phyloP scores from a whole-genome alignment of 2,888 invertebrate genomes.

The Pristionchus mayeri region DNA sequence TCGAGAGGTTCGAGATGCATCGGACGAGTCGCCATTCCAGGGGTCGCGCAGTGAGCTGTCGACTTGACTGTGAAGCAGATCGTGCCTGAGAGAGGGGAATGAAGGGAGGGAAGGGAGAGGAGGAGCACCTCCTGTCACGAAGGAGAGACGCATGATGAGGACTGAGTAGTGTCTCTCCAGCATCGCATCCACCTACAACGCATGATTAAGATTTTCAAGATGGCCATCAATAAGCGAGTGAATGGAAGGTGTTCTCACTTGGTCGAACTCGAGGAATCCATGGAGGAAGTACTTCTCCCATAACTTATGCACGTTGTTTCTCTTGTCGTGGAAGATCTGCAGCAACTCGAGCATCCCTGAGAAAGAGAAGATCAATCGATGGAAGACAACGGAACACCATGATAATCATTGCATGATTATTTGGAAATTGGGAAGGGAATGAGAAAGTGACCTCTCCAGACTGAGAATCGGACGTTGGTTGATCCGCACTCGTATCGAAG shows the following conservation, averaged over 20 bases:
- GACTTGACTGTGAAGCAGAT: conserved; percentile 71
- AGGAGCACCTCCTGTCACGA: conserved; percentile 66
- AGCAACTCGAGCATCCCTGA: conserved; percentile 74
- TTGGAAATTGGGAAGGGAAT: neutral
- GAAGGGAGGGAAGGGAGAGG: neutral
- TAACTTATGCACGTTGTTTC: conserved; percentile 69
- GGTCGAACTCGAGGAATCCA: conserved; percentile 68
- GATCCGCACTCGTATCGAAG: conserved; percentile 71
- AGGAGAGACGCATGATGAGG: conserved; percentile 67
- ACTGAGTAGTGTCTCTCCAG: conserved; percentile 64
- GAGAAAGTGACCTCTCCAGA: conserved; percentile 32
- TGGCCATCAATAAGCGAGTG: neutral
- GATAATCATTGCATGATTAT: neutral
- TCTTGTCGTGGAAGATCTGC: conserved; percentile 72
- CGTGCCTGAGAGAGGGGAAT: conserved; percentile 61
- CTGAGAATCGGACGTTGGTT: conserved; percentile 71
- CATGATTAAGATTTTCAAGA: neutral
- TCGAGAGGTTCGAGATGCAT: conserved; percentile 75
- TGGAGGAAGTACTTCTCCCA: conserved; percentile 68
- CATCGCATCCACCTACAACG: conserved; percentile 60
- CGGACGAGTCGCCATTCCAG: conserved; percentile 57
- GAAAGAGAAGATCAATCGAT: conserved; percentile 48
- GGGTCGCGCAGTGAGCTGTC: conserved; percentile 65
- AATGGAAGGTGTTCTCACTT: conserved; percentile 50
- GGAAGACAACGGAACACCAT: neutral